These are phyloP conservation scores for Pseudopleuronectes americanus DNA, from an alignment of 2,797 vertebrate genomes.

Conservation along the genomic window DNA sequence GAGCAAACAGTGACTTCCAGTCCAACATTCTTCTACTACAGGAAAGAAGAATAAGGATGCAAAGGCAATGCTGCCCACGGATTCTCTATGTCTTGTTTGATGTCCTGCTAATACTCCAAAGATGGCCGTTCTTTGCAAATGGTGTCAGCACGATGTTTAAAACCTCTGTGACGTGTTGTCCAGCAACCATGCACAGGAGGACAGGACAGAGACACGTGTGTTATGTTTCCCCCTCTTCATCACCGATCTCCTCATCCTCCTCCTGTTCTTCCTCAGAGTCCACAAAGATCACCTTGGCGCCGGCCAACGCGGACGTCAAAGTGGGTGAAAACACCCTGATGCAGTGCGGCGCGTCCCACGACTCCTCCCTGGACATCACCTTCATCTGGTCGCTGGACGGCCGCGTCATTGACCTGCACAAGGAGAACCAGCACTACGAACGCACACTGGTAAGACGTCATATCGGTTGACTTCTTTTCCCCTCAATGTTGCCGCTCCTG, in stretches of 20 bases:
- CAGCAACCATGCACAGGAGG: too few species aligned
- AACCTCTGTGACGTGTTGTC: too few species aligned
- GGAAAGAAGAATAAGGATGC: too few species aligned
- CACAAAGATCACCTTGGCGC: conserved; percentile 94
- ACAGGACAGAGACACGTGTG: too few species aligned
- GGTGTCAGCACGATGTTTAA: too few species aligned
- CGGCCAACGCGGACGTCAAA: conserved; percentile 89
- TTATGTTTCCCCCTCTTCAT: background rate
- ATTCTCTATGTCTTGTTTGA: too few species aligned
- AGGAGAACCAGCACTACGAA: conserved; percentile 88
- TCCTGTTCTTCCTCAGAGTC: conserved; percentile 83
- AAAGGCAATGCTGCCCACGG: too few species aligned
- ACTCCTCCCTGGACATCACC: conserved; percentile 91
- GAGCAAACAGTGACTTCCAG: too few species aligned
- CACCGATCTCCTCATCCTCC: background rate
- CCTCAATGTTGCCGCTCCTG: background rate
- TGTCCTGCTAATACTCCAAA: too few species aligned
- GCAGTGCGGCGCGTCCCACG: conserved; percentile 93
- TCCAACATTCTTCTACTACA: too few species aligned
- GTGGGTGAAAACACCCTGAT: conserved; percentile 89
- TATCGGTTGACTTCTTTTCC: background rate
- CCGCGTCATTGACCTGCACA: conserved; percentile 90
- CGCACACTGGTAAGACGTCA: conserved; percentile 85
- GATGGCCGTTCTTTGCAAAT: too few species aligned
- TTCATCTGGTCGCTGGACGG: conserved; percentile 95